Percentiles rank a stretch among this genome's conserved stretches.
Conservation (phyloP, 1,140 invertebrate species). For the Drosophila kohkoa region DNA sequence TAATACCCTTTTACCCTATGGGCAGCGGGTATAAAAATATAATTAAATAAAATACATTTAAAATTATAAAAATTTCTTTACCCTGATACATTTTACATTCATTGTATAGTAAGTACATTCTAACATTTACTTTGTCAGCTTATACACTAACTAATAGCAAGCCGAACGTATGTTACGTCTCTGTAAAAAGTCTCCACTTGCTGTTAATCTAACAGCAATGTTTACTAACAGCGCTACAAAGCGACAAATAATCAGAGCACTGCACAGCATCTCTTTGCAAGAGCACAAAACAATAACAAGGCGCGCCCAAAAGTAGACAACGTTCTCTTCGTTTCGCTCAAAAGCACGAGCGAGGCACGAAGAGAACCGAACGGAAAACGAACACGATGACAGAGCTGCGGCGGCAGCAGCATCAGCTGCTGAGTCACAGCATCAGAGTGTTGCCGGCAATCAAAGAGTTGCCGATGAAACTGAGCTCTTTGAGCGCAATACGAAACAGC, state of each 20-base stretch:
- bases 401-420: constrained; percentile 17
- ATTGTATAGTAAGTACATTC: too few species aligned
- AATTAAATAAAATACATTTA: too few species aligned
- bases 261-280: constrained; percentile 14
- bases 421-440: constrained; percentile 26
- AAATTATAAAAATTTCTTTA: too few species aligned
- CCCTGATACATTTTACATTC: too few species aligned
- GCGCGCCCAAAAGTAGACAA: constrained; percentile 53
- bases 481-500: constrained; percentile 18
- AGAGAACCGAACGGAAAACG: constrained; percentile 16
- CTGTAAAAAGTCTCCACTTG: constrained; percentile 55
- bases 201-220: constrained; percentile 30
- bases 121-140: too few species aligned
- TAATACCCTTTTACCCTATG: too few species aligned
- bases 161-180: background rate
- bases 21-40: too few species aligned
- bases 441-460: constrained; percentile 63
- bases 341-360: constrained; percentile 16
- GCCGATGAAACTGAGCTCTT: constrained; percentile 21
- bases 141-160: background rate
- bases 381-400: constrained; percentile 25
- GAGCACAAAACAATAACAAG: constrained; percentile 23
- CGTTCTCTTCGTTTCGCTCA: constrained; percentile 11
- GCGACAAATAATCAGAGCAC: constrained; percentile 47
- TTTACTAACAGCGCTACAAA: constrained; percentile 56